Evolutionary conservation across 2,113 vertebrate genomes (phyloP).

Genomic region (Sturnus vulgaris): DNA sequence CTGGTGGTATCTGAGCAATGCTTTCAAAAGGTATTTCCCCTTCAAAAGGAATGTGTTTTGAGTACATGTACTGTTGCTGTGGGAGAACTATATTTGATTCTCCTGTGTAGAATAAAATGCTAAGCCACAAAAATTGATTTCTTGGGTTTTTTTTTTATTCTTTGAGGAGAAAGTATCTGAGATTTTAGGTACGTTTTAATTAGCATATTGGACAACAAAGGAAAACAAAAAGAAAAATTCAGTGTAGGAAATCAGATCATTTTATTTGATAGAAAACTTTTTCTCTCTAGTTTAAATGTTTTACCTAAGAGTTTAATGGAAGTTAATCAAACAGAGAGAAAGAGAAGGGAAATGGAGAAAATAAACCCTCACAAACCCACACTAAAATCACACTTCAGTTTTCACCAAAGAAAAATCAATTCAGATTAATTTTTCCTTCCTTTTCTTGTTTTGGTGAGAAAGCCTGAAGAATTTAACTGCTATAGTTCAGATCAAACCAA

Average conservation of each 20-base stretch:
- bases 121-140: not conserved
- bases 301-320: not conserved
- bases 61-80: not conserved
- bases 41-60: not conserved
- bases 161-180: not conserved
- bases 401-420: not conserved
- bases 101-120: not conserved
- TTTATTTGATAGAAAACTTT: not conserved
- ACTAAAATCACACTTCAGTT: not conserved
- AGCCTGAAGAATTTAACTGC: not conserved
- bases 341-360: not conserved
- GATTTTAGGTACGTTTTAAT: not conserved
- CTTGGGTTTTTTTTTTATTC: not conserved
- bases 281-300: not conserved
- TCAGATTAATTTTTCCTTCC: not conserved
- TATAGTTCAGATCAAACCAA: not conserved
- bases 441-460: not conserved
- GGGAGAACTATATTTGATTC: not conserved
- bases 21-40: not conserved
- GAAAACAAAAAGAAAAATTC: fast-evolving
- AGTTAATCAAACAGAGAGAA: not conserved
- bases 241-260: not conserved
- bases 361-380: not conserved
- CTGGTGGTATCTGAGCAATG: not conserved
- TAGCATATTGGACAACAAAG: not conserved